phyloP scores from a whole-genome alignment of 2,888 invertebrate species.

The Automeris io region DNA sequence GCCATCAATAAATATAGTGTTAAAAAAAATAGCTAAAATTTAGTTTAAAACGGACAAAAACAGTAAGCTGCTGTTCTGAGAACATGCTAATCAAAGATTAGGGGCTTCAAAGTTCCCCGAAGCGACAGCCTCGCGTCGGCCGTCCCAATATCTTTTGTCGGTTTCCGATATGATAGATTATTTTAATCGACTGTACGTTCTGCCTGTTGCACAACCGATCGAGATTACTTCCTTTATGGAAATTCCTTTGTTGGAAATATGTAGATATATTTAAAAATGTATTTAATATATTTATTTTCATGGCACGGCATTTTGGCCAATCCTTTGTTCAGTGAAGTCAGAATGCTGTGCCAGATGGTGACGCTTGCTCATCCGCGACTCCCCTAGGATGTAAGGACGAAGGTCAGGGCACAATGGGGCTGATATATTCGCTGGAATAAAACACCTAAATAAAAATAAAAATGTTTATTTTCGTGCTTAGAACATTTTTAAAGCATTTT shows the following conservation, averaged over 20 bases:
- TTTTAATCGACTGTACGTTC: constrained; percentile 2
- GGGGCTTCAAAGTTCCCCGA: background rate
- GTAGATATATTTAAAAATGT: background rate
- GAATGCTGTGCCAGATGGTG: no score
- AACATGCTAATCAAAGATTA: constrained; percentile 5
- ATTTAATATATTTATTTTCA: background rate
- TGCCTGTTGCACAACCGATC: constrained; percentile 3
- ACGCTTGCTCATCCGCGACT: no score
- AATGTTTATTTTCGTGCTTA: no score
- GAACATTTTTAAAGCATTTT: no score
- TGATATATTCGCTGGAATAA: no score
- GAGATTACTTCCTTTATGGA: constrained; percentile 1
- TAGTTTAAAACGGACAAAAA: constrained; percentile 1
- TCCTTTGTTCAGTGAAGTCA: no score
- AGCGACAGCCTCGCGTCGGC: background rate
- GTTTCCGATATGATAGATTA: constrained; percentile 4
- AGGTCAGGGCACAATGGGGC: no score
- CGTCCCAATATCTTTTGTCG: constrained; percentile 1
- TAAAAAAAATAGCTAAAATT: constrained; percentile 9
- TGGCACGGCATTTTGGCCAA: no score
- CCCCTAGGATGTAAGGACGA: no score
- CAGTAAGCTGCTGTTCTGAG: constrained; percentile 2
- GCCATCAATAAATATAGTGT: no score
- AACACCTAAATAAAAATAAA: no score
- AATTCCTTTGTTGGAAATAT: background rate